phyloP scores from a whole-genome alignment of 2,113 vertebrate genomes.

The Salvelinus fontinalis region DNA sequence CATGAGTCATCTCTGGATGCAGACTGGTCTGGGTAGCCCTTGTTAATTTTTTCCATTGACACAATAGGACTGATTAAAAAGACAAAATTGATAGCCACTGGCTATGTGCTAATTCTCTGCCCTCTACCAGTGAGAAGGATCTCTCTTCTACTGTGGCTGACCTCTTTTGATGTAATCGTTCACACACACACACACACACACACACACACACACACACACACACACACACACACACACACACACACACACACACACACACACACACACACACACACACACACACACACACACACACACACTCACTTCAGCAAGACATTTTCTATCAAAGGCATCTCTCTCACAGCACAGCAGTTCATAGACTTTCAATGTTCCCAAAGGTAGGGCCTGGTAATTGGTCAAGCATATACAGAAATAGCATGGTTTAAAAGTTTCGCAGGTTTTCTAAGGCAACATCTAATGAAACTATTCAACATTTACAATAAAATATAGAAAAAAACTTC shows the following conservation, averaged over 20 bases:
- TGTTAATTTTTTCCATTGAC: constrained; percentile 33
- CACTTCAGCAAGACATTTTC: constrained; percentile 16
- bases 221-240: constrained; percentile 3
- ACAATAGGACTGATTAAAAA: constrained; percentile 64
- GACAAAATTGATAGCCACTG: constrained; percentile 44
- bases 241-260: constrained; percentile 13
- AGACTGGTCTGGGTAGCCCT: constrained; percentile 28
- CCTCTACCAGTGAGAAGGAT: constrained; percentile 27
- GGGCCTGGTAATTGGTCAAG: too few species aligned
- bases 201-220: neutral
- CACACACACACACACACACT: neutral
- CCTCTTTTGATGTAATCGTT: constrained; percentile 33
- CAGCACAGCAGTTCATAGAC: neutral
- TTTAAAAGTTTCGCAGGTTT: too few species aligned
- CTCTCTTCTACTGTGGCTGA: constrained; percentile 23
- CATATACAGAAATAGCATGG: too few species aligned
- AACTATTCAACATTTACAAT: neutral
- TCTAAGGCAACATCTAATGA: neutral
- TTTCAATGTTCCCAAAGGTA: too few species aligned
- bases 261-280: constrained; percentile 3
- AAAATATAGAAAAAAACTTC: constrained; percentile 1
- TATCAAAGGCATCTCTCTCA: neutral
- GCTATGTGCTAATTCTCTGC: constrained; percentile 44
- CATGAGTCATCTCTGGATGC: constrained; percentile 29
- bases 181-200: constrained; percentile 7